phyloP scores from a whole-genome alignment of 2,113 vertebrate genomes.

The Origma solitaria region DNA sequence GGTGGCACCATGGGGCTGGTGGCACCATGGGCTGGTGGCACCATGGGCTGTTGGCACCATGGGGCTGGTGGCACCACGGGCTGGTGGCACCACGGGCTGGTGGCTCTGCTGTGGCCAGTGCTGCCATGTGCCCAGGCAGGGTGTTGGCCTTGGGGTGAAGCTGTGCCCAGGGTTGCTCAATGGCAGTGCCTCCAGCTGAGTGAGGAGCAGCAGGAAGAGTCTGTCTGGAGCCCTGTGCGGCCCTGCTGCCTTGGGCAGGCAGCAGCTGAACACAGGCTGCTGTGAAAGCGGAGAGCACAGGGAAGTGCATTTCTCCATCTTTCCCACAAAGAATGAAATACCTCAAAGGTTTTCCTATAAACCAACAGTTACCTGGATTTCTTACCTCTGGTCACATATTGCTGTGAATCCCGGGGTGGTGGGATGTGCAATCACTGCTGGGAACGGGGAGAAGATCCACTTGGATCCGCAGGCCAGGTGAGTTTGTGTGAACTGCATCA shows the following conservation, averaged over 20 bases:
- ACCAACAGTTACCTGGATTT: neutral
- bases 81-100: too few relatives aligned
- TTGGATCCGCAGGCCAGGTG: neutral
- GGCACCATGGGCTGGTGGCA: neutral
- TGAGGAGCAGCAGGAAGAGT: neutral
- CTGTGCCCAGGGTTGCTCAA: neutral
- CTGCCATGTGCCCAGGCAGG: fast-evolving
- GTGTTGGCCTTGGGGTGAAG: neutral
- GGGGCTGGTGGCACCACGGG: too few relatives aligned
- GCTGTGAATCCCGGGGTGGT: neutral
- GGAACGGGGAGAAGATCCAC: neutral
- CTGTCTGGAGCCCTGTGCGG: neutral
- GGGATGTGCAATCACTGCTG: neutral
- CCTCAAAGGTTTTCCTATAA: neutral
- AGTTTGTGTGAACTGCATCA: neutral
- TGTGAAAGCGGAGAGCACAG: neutral
- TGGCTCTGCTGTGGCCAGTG: neutral
- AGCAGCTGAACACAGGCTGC: neutral
- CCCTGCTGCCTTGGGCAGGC: neutral
- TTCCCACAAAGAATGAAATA: neutral
- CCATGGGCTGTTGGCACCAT: too few relatives aligned
- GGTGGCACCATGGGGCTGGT: too few relatives aligned
- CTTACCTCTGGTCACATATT: neutral
- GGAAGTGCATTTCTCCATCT: neutral
- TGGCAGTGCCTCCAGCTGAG: neutral